Evolutionary conservation across 2,888 invertebrate species (phyloP).

Genomic region (Athalia cordata): DNA sequence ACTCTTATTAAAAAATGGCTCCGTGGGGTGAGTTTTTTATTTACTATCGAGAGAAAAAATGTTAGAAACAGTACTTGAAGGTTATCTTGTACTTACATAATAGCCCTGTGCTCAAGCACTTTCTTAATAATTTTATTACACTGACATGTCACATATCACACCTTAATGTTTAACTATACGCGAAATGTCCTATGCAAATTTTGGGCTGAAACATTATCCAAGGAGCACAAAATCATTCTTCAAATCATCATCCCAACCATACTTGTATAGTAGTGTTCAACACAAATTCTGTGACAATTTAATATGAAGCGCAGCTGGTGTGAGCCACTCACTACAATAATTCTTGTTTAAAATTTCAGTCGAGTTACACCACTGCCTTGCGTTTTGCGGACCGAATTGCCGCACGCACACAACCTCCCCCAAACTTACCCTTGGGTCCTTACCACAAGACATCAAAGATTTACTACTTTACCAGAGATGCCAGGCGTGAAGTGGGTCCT

Average conservation of each 20-base stretch:
- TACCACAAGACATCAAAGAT: slow-evolving; percentile 86
- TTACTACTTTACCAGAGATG: slow-evolving; percentile 91
- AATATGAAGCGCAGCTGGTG: background rate
- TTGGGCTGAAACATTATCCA: too few species aligned
- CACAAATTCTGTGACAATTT: too few species aligned
- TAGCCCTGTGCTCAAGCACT: background rate
- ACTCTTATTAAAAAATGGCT: slow-evolving; percentile 32
- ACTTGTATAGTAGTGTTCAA: too few species aligned
- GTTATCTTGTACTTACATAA: slow-evolving; percentile 8
- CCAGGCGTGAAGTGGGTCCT: slow-evolving; percentile 84
- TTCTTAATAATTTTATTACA: background rate
- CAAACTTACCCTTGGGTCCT: slow-evolving; percentile 88
- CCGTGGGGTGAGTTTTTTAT: slow-evolving; percentile 46
- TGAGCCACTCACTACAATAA: background rate
- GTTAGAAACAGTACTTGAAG: background rate
- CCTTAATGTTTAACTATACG: too few species aligned
- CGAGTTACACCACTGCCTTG: slow-evolving; percentile 78
- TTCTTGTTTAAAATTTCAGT: slow-evolving; percentile 71
- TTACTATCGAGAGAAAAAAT: background rate
- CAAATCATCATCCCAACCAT: too few species aligned
- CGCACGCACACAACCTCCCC: slow-evolving; percentile 87
- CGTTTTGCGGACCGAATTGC: slow-evolving; percentile 82
- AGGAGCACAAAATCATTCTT: too few species aligned
- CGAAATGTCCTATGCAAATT: too few species aligned
- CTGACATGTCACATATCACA: background rate